These are phyloP conservation scores for Phoxinus phoxinus DNA, from an alignment of 2,113 vertebrate species.

Conservation along the genomic window DNA sequence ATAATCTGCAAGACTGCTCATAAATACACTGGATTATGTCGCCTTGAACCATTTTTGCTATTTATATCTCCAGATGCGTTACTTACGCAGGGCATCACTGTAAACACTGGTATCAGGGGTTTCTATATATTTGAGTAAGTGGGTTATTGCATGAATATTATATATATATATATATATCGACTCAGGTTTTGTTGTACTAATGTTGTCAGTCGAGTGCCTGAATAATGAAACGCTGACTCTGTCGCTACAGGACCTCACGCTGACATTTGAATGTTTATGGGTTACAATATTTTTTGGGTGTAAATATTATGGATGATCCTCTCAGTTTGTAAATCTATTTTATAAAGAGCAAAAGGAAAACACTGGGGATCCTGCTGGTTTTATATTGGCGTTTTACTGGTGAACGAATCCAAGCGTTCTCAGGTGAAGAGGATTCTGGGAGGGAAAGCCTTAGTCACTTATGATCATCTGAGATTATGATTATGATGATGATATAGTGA, in stretches of 20 bases:
- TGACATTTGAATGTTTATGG: slow-evolving; percentile 15
- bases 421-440: neutral
- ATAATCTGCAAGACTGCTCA: neutral
- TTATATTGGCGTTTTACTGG: neutral
- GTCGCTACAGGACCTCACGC: neutral
- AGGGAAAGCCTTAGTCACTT: neutral
- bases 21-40: neutral
- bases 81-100: too few species aligned
- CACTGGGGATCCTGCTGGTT: neutral
- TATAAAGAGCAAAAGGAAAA: neutral
- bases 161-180: neutral
- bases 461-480: neutral
- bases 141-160: neutral
- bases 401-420: neutral
- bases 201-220: neutral
- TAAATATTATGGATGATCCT: neutral
- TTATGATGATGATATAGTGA: neutral
- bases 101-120: neutral
- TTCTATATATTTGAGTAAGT: neutral
- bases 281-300: neutral
- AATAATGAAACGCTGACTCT: neutral
- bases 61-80: neutral
- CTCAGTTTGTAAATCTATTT: slow-evolving; percentile 7
- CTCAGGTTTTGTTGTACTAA: neutral
- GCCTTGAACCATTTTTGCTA: neutral